Base-by-base conservation (phyloP, 2,888 invertebrate genomes). In the Plebejus melissa region DNA sequence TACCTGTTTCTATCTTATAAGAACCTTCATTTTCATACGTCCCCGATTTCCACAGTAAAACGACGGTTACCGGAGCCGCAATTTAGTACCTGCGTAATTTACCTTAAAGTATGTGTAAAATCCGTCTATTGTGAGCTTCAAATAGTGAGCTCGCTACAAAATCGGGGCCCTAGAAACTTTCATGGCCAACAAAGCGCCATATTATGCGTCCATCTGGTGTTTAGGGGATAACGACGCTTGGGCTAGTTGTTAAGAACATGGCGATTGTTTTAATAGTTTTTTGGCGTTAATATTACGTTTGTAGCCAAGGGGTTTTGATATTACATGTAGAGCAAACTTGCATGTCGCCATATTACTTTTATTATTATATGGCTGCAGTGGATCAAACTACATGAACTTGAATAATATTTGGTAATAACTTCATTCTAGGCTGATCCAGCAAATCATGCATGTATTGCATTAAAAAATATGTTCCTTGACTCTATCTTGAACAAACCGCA, bases 171-270 rank as follows among this genome's bases (percentile, higher is more conserved):
- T 87, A 87, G 81, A 88, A 89, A 90, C 85, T 89, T 83, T 86
- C 88, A 85, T 88, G 86, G 84, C 77, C 79, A 82, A 89, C 88
- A 88, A 86, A 84, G 84, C 83, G 83, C 72, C 83, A 82, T 82
- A 84, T 86, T 83, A 87, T 83, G 83, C 82, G 83, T 81, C 80
- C 82, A 81, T 81, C 82, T 84, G 82, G 80, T 81, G 87, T 86
- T 88, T 87, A 85, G 88, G 85, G 79, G 79, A 82, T 50, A 32
- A 54, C 50, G 54, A 22, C 28, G 72, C 50, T 50, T 72, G 72
- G 72, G 72, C 72, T 72, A 72, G 50, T 50, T 72, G 72, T 50
- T 72, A 54, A 72, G 72, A 72, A 50, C 41, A 72, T 13, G 50
- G 72, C 72, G 72, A 71, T 72, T 50, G 38, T 70, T 70, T 70